Evolutionary conservation across 2,797 vertebrate genomes (phyloP), one percentile per base, ranked within the genome.

Genomic region (Parambassis ranga): DNA sequence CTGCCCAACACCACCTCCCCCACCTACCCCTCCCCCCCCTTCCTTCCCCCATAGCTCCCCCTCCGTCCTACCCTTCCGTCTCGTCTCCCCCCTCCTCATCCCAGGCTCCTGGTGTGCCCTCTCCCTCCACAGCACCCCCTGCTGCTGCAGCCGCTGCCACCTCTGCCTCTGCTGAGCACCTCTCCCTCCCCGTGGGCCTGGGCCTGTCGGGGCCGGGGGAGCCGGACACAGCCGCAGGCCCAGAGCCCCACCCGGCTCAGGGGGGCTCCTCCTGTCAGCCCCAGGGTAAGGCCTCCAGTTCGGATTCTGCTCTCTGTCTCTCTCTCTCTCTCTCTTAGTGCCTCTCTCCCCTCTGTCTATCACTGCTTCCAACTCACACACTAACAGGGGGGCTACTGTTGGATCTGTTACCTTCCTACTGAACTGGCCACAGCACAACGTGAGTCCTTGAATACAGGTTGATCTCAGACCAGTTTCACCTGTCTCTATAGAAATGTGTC

Each of bases 91-190:
- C 85, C 93, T 93, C 94, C 93, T 94, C 94, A 92, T 95, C 94
- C 95, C 97, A 95, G 94, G 94, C 95, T 94, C 93, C 94, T 95
- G 94, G 95, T 95, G 91, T 96, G 91, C 95, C 95, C 94, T 96
- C 95, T 98, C 95, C 96, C 93, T 95, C 93, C 95, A 95, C 96
- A 98, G 96, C 95, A 89, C 91, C 93, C 94, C 93, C 94, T 84
- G 94, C 94, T 91, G 94, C 96, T 90, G 93, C 94, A 90, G 93
- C 94, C 90, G 93, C 95, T 89, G 89, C 92, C 92, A 91, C 94
- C 85, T 93, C 94, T 91, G 92, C 94, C 86, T 94, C 94, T 90
- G 74, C 87, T 70, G 91, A 90, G 77, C 83, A 84, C 81, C 78
- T 83, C 59, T 77, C 77, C 51, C 82, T 78, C 41, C 71, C 93